A percentile compares a stretch with the other conserved stretches of the same genome.
These are phyloP conservation scores for Agriopis leucophaearia DNA, from an alignment of 2,888 invertebrate species.

Conservation along the genomic window DNA sequence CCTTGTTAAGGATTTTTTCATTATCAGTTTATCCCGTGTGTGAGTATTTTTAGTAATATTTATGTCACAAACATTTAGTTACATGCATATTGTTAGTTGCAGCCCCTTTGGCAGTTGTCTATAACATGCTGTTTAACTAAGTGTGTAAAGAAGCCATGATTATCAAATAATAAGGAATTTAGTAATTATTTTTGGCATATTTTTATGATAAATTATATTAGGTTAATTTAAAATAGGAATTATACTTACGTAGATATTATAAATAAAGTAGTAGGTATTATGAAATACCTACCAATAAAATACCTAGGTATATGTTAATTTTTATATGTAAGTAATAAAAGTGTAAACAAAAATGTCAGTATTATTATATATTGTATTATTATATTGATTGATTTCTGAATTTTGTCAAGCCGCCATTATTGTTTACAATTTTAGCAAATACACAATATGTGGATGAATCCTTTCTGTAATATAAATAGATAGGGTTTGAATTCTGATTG, in stretches of 20 bases:
- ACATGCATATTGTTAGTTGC: conserved; percentile 46
- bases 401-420: neutral
- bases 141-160: conserved; percentile 38
- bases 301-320: too few species aligned
- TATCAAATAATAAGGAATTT: neutral
- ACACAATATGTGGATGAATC: neutral
- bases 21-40: neutral
- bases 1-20: too few species aligned
- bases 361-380: too few species aligned
- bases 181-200: neutral
- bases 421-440: neutral
- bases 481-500: neutral
- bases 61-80: conserved; percentile 28
- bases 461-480: neutral
- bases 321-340: neutral
- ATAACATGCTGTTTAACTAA: conserved; percentile 64
- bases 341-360: neutral
- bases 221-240: neutral
- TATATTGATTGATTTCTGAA: neutral
- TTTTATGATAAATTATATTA: conserved; percentile 5
- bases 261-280: neutral
- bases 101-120: conserved; percentile 56
- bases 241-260: neutral
- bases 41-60: neutral
- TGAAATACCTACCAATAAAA: too few species aligned